phyloP scores from a whole-genome alignment of 2,113 vertebrate genomes.

The Blennius ocellaris region DNA sequence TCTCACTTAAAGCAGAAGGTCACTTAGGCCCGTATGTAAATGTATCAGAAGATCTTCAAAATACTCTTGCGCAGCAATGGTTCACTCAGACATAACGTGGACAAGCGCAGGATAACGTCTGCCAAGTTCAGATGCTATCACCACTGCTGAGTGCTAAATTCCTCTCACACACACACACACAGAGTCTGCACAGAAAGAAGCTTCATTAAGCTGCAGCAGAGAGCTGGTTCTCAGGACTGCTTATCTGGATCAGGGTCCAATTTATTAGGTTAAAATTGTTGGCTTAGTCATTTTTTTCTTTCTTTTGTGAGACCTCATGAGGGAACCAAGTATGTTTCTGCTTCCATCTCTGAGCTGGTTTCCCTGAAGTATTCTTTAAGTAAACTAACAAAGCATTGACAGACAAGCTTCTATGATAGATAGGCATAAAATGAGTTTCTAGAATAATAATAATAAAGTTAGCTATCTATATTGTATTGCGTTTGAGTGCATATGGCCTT shows the following conservation, averaged over 20 bases:
- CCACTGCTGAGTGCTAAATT: constrained; percentile 41
- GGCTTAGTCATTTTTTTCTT: background rate
- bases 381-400: background rate
- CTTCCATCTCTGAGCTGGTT: background rate
- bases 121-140: constrained; percentile 64
- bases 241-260: constrained; percentile 43
- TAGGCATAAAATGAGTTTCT: too few relatives aligned
- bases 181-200: constrained; percentile 38
- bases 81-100: constrained; percentile 10
- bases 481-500: too few relatives aligned
- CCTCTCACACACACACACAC: constrained; percentile 26
- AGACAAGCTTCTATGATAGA: too few relatives aligned
- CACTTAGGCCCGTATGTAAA: constrained; percentile 20
- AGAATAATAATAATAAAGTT: too few relatives aligned
- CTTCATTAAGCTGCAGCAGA: constrained; percentile 39
- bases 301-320: background rate
- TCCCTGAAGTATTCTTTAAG: constrained; percentile 1
- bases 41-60: constrained; percentile 9
- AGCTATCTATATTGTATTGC: too few relatives aligned
- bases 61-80: constrained; percentile 12
- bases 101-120: background rate
- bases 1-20: constrained; percentile 18
- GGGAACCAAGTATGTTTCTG: background rate
- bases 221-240: constrained; percentile 8
- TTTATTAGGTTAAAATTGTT: constrained; percentile 45